Percentiles rank a stretch among this genome's conserved stretches.
These are phyloP conservation scores for Apistogramma diplotaenia DNA, from an alignment of 2,113 vertebrate genomes.

Conservation along the genomic window DNA sequence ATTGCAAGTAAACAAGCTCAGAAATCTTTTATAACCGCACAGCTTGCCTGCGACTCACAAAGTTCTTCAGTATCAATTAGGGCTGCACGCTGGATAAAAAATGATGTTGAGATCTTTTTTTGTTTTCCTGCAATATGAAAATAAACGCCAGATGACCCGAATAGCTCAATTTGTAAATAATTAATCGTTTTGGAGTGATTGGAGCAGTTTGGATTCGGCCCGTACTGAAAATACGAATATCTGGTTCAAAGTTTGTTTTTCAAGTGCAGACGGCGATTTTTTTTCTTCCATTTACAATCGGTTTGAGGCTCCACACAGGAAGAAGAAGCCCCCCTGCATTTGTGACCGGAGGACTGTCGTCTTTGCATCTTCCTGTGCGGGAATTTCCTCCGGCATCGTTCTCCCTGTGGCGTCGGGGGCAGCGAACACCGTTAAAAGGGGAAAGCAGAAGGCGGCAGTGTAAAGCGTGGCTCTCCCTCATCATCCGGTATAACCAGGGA, in stretches of 20 bases:
- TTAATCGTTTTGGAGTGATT: background rate
- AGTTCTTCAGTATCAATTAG: background rate
- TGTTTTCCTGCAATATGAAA: background rate
- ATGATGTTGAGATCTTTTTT: background rate
- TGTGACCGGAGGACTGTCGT: background rate
- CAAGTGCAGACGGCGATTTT: background rate
- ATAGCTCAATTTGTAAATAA: background rate
- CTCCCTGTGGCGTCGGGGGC: background rate
- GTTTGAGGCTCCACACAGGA: background rate
- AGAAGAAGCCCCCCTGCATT: background rate
- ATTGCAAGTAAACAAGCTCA: background rate
- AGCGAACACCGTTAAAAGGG: background rate
- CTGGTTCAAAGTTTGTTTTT: background rate
- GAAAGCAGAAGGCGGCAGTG: background rate
- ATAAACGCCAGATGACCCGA: background rate
- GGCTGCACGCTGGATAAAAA: background rate
- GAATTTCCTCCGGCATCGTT: background rate
- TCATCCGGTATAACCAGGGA: background rate
- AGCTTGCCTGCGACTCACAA: background rate
- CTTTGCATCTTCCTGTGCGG: background rate
- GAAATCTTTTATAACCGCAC: background rate
- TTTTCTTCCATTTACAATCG: background rate
- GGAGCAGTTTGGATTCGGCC: background rate
- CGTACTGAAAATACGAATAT: background rate
- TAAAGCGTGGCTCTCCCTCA: background rate